These are phyloP conservation scores for Heliconius himera DNA, from an alignment of 1,140 invertebrate genomes.

Conservation along the genomic window DNA sequence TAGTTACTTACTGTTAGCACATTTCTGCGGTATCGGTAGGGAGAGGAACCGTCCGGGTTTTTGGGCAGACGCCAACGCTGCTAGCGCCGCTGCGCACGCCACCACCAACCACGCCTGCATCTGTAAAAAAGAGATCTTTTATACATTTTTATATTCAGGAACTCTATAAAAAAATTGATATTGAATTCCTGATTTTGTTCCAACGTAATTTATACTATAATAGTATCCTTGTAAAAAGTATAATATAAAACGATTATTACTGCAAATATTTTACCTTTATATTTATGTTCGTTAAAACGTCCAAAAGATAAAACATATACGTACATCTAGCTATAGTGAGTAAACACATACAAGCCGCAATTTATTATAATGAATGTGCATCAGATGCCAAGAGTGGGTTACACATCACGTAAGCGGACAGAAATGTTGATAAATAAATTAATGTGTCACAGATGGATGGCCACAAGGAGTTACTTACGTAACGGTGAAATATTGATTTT, in stretches of 20 bases:
- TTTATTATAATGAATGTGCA: conserved; percentile 34
- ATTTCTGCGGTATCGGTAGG: conserved; percentile 89
- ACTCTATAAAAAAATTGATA: no score
- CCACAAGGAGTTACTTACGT: conserved; percentile 26
- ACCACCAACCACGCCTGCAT: conserved; percentile 76
- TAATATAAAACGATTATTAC: no score
- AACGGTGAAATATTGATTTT: conserved; percentile 27
- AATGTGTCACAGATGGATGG: conserved; percentile 31
- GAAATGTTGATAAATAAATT: conserved; percentile 41
- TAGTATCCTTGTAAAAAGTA: no score
- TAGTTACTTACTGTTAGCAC: conserved; percentile 88
- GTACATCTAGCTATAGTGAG: neutral
- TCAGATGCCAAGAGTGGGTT: conserved; percentile 33
- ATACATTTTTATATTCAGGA: neutral
- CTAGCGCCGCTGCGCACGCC: conserved; percentile 66
- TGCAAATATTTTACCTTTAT: no score
- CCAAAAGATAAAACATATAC: neutral
- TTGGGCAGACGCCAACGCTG: conserved; percentile 65
- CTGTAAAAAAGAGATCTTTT: conserved; percentile 42
- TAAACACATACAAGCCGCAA: conserved; percentile 4
- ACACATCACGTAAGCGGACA: conserved; percentile 41
- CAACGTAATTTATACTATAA: no score
- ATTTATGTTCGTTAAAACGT: neutral
- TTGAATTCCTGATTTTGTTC: no score
- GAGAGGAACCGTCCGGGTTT: conserved; percentile 89